Conservation (phyloP, 2,113 vertebrate genomes). For the Ondatra zibethicus region DNA sequence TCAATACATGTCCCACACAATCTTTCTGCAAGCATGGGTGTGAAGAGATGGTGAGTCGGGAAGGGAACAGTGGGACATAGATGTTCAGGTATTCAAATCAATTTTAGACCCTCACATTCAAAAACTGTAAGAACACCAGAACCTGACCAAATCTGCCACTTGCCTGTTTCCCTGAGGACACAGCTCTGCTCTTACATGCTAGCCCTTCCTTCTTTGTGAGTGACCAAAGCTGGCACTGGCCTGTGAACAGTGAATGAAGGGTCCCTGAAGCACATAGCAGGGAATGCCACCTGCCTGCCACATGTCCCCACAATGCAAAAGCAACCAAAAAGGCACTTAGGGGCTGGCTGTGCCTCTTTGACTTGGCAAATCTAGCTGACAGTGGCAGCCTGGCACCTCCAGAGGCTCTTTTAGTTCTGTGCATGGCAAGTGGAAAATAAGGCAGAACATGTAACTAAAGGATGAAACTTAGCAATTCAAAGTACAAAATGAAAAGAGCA, state of each 20-base stretch:
- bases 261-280: slow-evolving; percentile 54
- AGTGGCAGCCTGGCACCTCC: slow-evolving; percentile 81
- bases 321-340: slow-evolving; percentile 92
- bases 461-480: slow-evolving; percentile 66
- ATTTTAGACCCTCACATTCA: slow-evolving; percentile 77
- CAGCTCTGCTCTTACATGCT: neutral
- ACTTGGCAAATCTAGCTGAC: slow-evolving; percentile 78
- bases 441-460: slow-evolving; percentile 84
- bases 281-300: slow-evolving; percentile 66
- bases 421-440: slow-evolving; percentile 77
- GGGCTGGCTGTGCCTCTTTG: slow-evolving; percentile 86
- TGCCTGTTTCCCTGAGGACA: slow-evolving; percentile 28
- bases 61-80: slow-evolving; percentile 31
- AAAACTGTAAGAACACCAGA: slow-evolving; percentile 77
- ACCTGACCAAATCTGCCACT: slow-evolving; percentile 66
- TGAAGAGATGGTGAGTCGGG: slow-evolving; percentile 28
- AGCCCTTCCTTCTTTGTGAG: neutral
- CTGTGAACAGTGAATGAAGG: slow-evolving; percentile 69
- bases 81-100: slow-evolving; percentile 50
- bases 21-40: slow-evolving; percentile 13
- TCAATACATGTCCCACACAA: slow-evolving; percentile 46
- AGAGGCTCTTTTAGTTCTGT: slow-evolving; percentile 74
- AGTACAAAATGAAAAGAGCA: neutral
- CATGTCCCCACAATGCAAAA: slow-evolving; percentile 58
- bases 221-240: neutral